Evolutionary conservation across 1,140 invertebrate species (phyloP), one percentile per base, ranked within the genome.

Genomic region (Reticulitermes speratus): DNA sequence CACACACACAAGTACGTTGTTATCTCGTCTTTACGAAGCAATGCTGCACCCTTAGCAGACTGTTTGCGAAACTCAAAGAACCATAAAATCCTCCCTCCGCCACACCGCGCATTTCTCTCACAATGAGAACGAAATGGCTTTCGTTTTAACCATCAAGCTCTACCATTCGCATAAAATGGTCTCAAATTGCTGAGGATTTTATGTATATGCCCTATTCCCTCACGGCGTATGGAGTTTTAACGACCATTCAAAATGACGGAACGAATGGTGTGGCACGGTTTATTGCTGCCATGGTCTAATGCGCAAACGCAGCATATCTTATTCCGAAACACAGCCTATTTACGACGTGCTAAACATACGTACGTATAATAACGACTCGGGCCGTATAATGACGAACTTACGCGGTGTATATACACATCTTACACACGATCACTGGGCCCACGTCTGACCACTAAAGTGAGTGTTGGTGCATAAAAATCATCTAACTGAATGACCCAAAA

Each of bases 151-250:
- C n/a, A 25, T 75, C 65, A 25, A n/a, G 65, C n/a, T n/a, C n/a
- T 2, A 75, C 65, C 65, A 75, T 75, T 30, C 65, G n/a, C 65
- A 75, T 75, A 75, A 75, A 75, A 75, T 30, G 65, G 65, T 75
- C 65, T 75, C 65, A 75, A 75, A 75, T 16, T 75, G 25, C 65
- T 75, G 25, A 75, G 65, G 65, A 75, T 75, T 75, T 75, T 75
- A 75, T 75, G 65, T 75, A 75, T 75, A 75, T 75, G 65, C n/a
- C 65, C 65, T 25, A 30, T 75, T 75, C 65, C 65, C 65, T 75
- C 25, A 75, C n/a, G 65, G 65, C n/a, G 25, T 75, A 75, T 14
- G n/a, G 65, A 75, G 25, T n/a, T 75, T 30, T 75, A 75, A 75
- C 65, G 65, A 30, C 65, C 65, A 16, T 75, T 75, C 65, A 75